These are phyloP conservation scores for Sebastes jordani DNA, from an alignment of 2,797 vertebrate species.

Conservation along the genomic window DNA sequence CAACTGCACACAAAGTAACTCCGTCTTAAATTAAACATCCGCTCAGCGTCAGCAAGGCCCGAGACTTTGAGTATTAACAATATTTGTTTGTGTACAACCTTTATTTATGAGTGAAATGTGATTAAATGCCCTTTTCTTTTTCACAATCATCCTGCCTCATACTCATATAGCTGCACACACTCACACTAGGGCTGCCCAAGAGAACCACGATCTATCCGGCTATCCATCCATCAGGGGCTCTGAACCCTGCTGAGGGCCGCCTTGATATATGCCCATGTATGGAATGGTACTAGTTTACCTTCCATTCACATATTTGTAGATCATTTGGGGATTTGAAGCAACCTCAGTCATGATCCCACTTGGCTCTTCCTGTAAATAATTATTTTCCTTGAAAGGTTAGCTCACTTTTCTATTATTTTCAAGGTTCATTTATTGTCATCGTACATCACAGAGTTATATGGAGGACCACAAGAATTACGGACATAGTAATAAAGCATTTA, in stretches of 20 bases:
- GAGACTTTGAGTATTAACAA: background rate
- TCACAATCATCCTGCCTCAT: background rate
- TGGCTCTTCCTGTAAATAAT: too few relatives aligned
- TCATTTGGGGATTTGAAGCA: background rate
- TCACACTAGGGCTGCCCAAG: background rate
- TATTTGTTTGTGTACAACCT: background rate
- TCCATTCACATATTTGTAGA: background rate
- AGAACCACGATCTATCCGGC: too few relatives aligned
- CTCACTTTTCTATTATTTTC: too few relatives aligned
- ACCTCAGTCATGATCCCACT: too few relatives aligned
- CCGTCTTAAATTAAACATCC: background rate
- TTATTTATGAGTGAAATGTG: background rate
- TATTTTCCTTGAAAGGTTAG: too few relatives aligned
- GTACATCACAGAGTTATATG: too few relatives aligned
- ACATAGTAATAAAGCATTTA: too few relatives aligned
- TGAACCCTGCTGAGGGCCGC: conserved; percentile 29
- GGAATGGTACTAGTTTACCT: background rate
- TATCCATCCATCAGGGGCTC: background rate
- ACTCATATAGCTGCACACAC: background rate
- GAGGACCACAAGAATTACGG: too few relatives aligned
- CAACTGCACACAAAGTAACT: background rate
- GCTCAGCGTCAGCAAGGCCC: background rate
- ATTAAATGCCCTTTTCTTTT: background rate
- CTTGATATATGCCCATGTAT: conserved; percentile 6
- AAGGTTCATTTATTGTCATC: too few relatives aligned